Evolutionary conservation across 2,888 invertebrate species (phyloP), one percentile per base, ranked within the genome.

Genomic region (Hypolimnas misippus): DNA sequence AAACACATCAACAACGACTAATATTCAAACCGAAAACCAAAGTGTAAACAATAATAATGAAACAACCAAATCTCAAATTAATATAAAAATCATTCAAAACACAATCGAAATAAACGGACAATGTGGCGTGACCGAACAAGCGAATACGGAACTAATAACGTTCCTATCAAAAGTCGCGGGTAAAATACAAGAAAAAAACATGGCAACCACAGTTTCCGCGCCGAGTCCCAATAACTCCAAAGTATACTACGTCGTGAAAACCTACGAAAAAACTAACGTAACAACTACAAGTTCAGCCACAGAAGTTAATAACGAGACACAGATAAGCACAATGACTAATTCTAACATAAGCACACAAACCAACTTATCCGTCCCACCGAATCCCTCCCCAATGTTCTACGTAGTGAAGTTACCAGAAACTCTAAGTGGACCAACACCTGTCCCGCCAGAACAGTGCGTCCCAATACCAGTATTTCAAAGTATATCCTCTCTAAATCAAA

Each of bases 101-200:
- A 29, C 16, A 1, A 29, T 51, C 3, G 16, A 51, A 16, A 51
- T 31, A 4, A 16, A 31, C 14, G 51, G 31, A 40, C n/a, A n/a
- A 10, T 8, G 3, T 10, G 10, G 10, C 1, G 3, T 7, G 10
- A 3, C 1, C 10, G 17, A 42, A 10, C 3, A 42, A 0, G 10
- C 16, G 10, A 46, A 12, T 10, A 3, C 1, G 0, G 44, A 46
- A 19, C 1, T 21, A 19, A 12, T 46, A 21, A 12, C 21, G 3
- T 46, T 46, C 0, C 19, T 46, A 46, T 46, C 44, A 4, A 46
- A 46, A 46, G 44, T 46, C 44, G 44, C 44, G 3, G 44, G 1
- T 4, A 46, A n/a, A 0, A 46, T 46, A 46, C 44, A 46, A 21
- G 12, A 12, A 21, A 21, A n/a, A 0, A 21, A 42, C 2, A 42